These are phyloP conservation scores for Leptinotarsa rubiginosa DNA, from an alignment of 2,888 invertebrate species.

Conservation along the genomic window DNA sequence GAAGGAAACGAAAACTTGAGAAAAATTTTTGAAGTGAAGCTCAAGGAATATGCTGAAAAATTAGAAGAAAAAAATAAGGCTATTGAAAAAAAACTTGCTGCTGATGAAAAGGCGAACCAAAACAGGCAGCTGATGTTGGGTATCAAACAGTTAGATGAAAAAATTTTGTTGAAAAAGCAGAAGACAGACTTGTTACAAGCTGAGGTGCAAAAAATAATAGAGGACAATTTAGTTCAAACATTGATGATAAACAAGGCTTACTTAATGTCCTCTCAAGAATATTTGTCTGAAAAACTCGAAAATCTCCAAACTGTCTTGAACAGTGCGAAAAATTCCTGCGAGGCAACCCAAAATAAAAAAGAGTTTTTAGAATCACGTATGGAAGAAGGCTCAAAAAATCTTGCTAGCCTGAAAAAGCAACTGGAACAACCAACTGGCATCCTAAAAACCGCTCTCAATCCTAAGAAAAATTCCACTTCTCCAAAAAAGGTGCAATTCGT, in stretches of 20 bases:
- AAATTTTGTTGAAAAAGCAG: slow-evolving; percentile 9
- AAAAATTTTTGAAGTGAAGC: neutral
- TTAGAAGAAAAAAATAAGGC: slow-evolving; percentile 19
- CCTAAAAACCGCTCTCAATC: slow-evolving; percentile 5
- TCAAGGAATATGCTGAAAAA: slow-evolving; percentile 11
- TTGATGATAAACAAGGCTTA: slow-evolving; percentile 23
- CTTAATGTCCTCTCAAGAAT: slow-evolving; percentile 6
- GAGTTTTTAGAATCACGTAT: neutral
- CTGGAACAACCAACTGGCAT: slow-evolving; percentile 15
- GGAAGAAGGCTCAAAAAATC: neutral
- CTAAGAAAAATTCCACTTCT: slow-evolving; percentile 6
- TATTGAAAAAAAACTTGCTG: neutral
- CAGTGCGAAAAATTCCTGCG: neutral
- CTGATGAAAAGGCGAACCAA: slow-evolving; percentile 2
- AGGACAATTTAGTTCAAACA: slow-evolving; percentile 11
- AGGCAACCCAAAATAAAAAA: neutral
- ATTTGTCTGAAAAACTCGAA: slow-evolving; percentile 12
- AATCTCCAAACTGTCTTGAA: slow-evolving; percentile 2
- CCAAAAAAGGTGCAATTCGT: slow-evolving; percentile 62
- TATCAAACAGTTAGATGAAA: slow-evolving; percentile 7
- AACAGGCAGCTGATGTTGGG: neutral
- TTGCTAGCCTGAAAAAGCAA: neutral
- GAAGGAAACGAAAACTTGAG: slow-evolving; percentile 3
- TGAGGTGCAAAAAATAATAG: neutral
- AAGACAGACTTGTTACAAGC: neutral